Evolutionary conservation across 2,888 invertebrate species (phyloP), one percentile per base, ranked within the genome.

Genomic region (Mantis religiosa): DNA sequence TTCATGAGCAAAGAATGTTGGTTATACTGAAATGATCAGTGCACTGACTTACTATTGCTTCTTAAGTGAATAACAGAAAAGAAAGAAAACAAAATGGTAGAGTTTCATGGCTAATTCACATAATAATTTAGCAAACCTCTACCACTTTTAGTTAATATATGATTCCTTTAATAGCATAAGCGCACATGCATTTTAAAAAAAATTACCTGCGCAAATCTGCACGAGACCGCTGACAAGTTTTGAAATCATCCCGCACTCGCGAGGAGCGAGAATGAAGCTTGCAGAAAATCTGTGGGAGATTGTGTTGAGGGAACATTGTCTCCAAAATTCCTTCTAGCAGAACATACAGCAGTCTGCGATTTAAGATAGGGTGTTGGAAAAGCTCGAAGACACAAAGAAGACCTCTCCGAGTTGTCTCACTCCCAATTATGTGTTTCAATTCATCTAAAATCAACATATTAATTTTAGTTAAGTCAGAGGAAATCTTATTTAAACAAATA

Each of bases 351-450:
- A 98, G 94, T 91, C 98, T 95, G 92, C 96, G 95, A 93, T 99
- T 99, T 89, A 98, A 95, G 91, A 96, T 95, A 91, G 97, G 96
- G 91, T 97, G 96, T 94, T 98, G 98, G 91, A 98, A 97, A 91
- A 98, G 95, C 92, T 98, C 97, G 93, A 98, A 98, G 41, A 98
- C 96, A 25, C 97, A 96, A 88, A 97, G 94, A 25, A 98, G 94
- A 7, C 98, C 98, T 91, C 97, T 95, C 30, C 97, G 94, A 4
- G 97, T 97, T 3, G 98, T 97, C 92, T 98, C 98, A 84, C 97
- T 96, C 1, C 98, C 98, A 89, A 98, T 96, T 91, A 99, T 96
- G 92, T 97, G 97, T 91, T 97, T 96, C 90, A 99, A 93, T 93
- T 99, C 98, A 93, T 98, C 98, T 96, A 93, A 30, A 94, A 93